A percentile compares a stretch with the other conserved stretches of the same genome.
Evolutionary conservation across 2,888 invertebrate genomes (phyloP).

Genomic region (Torymus tubicola): DNA sequence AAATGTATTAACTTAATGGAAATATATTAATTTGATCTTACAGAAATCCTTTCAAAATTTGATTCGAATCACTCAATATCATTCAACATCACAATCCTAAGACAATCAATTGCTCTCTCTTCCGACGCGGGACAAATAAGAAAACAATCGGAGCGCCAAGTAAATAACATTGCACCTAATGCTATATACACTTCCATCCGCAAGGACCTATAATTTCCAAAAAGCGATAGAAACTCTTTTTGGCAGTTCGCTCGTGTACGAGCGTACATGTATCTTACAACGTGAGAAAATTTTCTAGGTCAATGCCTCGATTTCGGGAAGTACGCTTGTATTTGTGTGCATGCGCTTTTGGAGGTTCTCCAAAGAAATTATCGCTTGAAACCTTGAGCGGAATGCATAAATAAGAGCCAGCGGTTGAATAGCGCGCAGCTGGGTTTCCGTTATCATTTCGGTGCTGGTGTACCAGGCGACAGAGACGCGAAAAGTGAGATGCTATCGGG

Average conservation of each 20-base stretch:
- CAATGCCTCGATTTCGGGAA: slow-evolving; percentile 42
- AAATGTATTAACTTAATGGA: too few species aligned
- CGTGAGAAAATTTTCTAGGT: slow-evolving; percentile 38
- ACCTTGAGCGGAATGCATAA: slow-evolving; percentile 31
- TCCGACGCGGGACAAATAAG: too few species aligned
- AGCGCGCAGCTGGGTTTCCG: background rate
- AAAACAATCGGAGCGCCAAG: too few species aligned
- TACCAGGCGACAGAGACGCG: too few species aligned
- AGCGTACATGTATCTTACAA: background rate
- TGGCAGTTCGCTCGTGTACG: background rate
- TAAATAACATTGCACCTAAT: too few species aligned
- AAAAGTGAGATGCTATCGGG: too few species aligned
- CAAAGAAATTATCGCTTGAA: slow-evolving; percentile 41
- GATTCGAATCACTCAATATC: too few species aligned
- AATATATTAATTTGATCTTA: too few species aligned
- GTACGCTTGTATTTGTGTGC: background rate
- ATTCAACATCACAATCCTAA: too few species aligned
- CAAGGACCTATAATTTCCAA: background rate
- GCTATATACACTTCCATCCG: too few species aligned
- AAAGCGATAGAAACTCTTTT: slow-evolving; percentile 14
- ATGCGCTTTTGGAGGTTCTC: slow-evolving; percentile 46
- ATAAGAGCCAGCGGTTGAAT: slow-evolving; percentile 5
- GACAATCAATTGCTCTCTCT: too few species aligned
- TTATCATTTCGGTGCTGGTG: background rate
- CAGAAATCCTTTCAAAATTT: too few species aligned